A percentile compares a stretch with the other conserved stretches of the same genome.
phyloP scores from a whole-genome alignment of 2,888 invertebrate genomes.

The Meghimatium bilineatum region DNA sequence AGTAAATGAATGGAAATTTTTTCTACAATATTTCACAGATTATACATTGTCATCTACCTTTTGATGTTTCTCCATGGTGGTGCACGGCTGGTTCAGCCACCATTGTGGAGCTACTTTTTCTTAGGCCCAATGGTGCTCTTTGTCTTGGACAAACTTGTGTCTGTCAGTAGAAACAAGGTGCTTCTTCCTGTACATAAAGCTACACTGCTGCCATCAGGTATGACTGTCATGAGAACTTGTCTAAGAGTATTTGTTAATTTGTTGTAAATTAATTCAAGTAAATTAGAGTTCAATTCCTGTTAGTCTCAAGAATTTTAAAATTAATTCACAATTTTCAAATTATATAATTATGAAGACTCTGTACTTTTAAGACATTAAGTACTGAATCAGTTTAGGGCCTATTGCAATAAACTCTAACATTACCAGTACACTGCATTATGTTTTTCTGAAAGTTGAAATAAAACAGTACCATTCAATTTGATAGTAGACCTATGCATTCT shows the following conservation, averaged over 20 bases:
- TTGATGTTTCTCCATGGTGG: slow-evolving; percentile 81
- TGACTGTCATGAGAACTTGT: slow-evolving; percentile 46
- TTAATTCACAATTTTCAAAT: too few relatives aligned
- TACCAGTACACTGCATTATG: too few relatives aligned
- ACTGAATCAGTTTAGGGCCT: too few relatives aligned
- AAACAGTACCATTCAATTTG: not conserved
- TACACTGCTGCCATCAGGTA: slow-evolving; percentile 81
- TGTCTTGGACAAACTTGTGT: slow-evolving; percentile 80
- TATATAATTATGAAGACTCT: too few relatives aligned
- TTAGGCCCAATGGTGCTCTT: slow-evolving; percentile 81
- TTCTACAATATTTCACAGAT: slow-evolving; percentile 14
- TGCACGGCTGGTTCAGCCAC: slow-evolving; percentile 80
- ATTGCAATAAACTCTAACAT: too few relatives aligned
- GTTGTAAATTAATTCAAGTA: too few relatives aligned
- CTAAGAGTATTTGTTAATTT: too few relatives aligned
- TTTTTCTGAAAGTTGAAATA: not conserved
- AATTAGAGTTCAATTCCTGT: too few relatives aligned
- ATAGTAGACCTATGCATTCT: not conserved
- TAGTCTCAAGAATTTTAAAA: too few relatives aligned
- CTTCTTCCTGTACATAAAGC: slow-evolving; percentile 81
- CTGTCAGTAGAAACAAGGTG: slow-evolving; percentile 80
- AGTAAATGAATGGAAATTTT: not conserved
- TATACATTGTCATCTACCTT: slow-evolving; percentile 78
- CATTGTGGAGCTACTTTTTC: slow-evolving; percentile 81
- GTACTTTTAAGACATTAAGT: too few relatives aligned